phyloP scores from a whole-genome alignment of 37 sponge, comb jelly and placozoan species.

The Beroe ovata region DNA sequence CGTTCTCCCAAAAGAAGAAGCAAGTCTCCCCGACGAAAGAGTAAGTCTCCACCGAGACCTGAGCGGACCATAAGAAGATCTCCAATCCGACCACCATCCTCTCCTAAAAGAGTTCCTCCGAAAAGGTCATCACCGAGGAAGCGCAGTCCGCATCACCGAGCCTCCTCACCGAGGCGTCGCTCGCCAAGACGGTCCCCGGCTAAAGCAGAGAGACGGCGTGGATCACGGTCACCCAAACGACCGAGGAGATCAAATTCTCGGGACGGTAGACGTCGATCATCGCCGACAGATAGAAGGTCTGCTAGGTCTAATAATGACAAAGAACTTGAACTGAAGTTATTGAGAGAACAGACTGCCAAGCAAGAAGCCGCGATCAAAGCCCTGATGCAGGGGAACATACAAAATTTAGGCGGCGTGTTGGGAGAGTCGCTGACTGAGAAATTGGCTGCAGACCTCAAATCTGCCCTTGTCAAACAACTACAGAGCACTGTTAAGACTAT shows the following conservation, averaged over 20 bases:
- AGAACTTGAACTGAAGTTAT: conserved; percentile 47
- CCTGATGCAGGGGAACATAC: conserved; percentile 46
- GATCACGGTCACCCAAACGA: conserved; percentile 59
- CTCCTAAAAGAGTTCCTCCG: neutral
- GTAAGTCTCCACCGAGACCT: neutral
- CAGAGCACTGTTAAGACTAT: conserved; percentile 43
- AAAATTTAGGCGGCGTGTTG: conserved; percentile 15
- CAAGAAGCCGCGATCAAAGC: conserved; percentile 62
- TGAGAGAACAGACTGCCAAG: conserved; percentile 65
- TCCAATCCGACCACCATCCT: neutral
- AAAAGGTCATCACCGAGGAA: neutral
- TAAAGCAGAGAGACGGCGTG: neutral
- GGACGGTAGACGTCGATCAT: neutral
- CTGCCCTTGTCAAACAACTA: conserved; percentile 62
- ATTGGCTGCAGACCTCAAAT: conserved; percentile 43
- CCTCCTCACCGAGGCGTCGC: conserved; percentile 24
- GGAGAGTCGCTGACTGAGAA: conserved; percentile 62
- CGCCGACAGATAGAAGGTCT: neutral
- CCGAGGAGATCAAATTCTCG: conserved; percentile 7
- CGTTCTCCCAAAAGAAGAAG: neutral
- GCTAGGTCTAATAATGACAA: neutral
- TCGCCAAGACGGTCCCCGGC: conserved; percentile 22
- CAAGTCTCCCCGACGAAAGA: conserved; percentile 13
- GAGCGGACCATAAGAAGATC: neutral
- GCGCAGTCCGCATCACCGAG: neutral